A percentile compares a stretch with the other conserved stretches of the same genome.
Evolutionary conservation across 2,113 vertebrate genomes (phyloP).

Genomic region (Mellivora capensis): DNA sequence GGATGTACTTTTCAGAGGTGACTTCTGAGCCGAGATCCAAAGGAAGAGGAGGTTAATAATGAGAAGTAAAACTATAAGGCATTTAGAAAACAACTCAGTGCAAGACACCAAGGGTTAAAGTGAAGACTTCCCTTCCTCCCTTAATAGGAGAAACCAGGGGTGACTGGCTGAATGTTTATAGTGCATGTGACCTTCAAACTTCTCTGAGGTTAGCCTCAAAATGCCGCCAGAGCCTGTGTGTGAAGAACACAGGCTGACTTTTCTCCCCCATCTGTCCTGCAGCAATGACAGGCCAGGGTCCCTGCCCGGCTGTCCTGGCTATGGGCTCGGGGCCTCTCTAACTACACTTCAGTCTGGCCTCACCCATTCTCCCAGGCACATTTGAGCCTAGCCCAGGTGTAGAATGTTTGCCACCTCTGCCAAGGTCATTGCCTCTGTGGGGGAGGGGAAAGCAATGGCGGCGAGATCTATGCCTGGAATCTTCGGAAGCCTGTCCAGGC

Average conservation of each 20-base stretch:
- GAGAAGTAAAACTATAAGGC: neutral
- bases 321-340: neutral
- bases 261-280: neutral
- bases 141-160: neutral
- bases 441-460: no score
- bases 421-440: neutral
- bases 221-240: neutral
- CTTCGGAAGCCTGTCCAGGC: neutral
- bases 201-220: neutral
- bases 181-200: neutral
- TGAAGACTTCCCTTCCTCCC: neutral
- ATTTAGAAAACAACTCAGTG: neutral
- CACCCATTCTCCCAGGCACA: accelerated
- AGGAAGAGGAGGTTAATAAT: neutral
- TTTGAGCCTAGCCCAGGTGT: neutral
- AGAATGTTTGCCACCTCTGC: neutral
- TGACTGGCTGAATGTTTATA: neutral
- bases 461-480: neutral
- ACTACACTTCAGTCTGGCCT: neutral
- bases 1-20: neutral
- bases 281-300: neutral
- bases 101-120: neutral
- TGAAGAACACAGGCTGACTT: neutral
- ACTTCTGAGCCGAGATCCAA: neutral
- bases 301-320: neutral